These are phyloP conservation scores for Stenotaenia linearis DNA, from an alignment of 2,888 invertebrate genomes.

Conservation along the genomic window DNA sequence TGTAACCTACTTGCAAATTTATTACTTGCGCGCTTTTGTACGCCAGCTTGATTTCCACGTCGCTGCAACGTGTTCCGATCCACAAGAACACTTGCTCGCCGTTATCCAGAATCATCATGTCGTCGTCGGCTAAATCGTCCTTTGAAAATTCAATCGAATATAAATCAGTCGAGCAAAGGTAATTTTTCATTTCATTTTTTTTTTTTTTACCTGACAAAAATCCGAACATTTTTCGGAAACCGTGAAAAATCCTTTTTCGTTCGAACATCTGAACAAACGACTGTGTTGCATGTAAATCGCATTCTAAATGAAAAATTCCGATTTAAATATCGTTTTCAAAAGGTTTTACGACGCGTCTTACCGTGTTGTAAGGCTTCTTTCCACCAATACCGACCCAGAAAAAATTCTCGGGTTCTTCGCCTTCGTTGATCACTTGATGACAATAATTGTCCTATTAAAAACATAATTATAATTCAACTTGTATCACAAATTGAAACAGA, in stretches of 20 bases:
- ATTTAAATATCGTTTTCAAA: neutral
- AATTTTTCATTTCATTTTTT: neutral
- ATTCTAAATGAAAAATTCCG: conserved; percentile 40
- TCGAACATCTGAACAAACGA: conserved; percentile 93
- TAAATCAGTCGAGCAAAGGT: neutral
- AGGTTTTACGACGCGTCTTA: conserved; percentile 35
- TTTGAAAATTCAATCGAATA: conserved; percentile 46
- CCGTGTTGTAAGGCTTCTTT: conserved; percentile 75
- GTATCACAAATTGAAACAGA: neutral
- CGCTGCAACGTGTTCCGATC: conserved; percentile 93
- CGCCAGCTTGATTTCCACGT: conserved; percentile 97
- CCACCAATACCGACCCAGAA: conserved; percentile 97
- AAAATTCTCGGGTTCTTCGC: conserved; percentile 96
- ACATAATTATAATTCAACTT: neutral
- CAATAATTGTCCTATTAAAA: conserved; percentile 42
- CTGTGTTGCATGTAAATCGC: conserved; percentile 90
- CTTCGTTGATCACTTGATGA: conserved; percentile 74
- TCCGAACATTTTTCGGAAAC: conserved; percentile 98
- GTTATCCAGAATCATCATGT: conserved; percentile 98
- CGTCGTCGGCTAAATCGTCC: conserved; percentile 98
- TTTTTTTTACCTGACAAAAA: conserved; percentile 74
- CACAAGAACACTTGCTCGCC: conserved; percentile 96
- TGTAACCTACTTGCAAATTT: too few relatives aligned
- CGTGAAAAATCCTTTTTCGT: conserved; percentile 98
- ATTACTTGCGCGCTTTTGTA: conserved; percentile 96